Evolutionary conservation across 2,797 vertebrate species (phyloP).

Genomic region (Uromys caudimaculatus): DNA sequence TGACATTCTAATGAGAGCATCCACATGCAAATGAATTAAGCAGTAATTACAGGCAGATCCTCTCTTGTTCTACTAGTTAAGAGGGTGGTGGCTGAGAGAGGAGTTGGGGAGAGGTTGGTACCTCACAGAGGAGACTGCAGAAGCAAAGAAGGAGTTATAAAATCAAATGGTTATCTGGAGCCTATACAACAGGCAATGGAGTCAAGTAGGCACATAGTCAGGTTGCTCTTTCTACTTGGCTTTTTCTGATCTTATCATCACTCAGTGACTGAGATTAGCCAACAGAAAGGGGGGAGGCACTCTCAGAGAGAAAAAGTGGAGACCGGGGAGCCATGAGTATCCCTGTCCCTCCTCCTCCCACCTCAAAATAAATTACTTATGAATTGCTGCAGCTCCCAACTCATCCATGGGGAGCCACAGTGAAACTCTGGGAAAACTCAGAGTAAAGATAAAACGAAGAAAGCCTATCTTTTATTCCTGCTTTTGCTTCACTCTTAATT

Average conservation of each 20-base stretch:
- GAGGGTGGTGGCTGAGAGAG: conserved; percentile 29
- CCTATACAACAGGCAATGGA: neutral
- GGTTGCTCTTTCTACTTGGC: neutral
- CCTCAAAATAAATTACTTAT: conserved; percentile 49
- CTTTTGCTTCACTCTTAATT: conserved; percentile 60
- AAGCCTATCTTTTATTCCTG: conserved; percentile 37
- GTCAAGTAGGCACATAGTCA: neutral
- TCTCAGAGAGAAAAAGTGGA: neutral
- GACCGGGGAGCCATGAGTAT: neutral
- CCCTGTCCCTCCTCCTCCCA: neutral
- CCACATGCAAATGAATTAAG: conserved; percentile 82
- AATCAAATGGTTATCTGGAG: neutral
- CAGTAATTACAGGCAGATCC: conserved; percentile 79
- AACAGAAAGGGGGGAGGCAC: neutral
- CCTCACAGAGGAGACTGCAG: neutral
- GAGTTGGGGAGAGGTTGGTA: conserved; percentile 55
- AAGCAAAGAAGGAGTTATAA: neutral
- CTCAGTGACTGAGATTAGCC: neutral
- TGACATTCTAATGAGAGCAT: conserved; percentile 84
- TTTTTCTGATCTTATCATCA: neutral
- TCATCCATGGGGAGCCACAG: neutral
- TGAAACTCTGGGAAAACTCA: conserved; percentile 45
- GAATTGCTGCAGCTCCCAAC: neutral
- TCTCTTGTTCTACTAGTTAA: conserved; percentile 70
- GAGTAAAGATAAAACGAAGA: conserved; percentile 46